Percentiles rank a stretch among this genome's conserved stretches.
phyloP scores from a whole-genome alignment of 2,113 vertebrate genomes.

The Protomyctophum bolini region DNA sequence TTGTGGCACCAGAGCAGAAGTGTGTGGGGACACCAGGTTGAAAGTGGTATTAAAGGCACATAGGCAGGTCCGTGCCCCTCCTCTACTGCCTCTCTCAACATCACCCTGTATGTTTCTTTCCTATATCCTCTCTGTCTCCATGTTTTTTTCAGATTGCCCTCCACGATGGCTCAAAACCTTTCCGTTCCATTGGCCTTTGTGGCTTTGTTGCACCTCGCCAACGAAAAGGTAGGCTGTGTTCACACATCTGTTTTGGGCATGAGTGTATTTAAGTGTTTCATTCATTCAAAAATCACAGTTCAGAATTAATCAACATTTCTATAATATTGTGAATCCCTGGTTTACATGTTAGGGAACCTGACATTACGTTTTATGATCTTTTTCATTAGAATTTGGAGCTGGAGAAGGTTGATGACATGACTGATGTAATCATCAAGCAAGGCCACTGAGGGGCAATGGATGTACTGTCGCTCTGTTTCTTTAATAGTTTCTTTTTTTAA shows the following conservation, averaged over 20 bases:
- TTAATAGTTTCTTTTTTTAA: neutral
- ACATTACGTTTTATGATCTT: neutral
- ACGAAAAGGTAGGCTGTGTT: slow-evolving; percentile 87
- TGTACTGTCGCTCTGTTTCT: neutral
- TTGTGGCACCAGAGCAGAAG: neutral
- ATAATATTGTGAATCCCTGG: too few species aligned
- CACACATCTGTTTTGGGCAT: neutral
- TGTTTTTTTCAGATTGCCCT: slow-evolving; percentile 80
- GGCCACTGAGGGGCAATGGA: slow-evolving; percentile 60
- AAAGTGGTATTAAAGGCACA: neutral
- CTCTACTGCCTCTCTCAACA: too few species aligned
- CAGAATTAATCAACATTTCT: neutral
- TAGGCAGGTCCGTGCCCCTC: neutral
- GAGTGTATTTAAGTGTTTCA: neutral
- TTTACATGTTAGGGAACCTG: neutral
- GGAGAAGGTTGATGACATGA: slow-evolving; percentile 80
- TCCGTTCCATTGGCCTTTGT: slow-evolving; percentile 89
- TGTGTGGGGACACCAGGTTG: neutral
- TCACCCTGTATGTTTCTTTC: neutral
- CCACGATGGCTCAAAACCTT: slow-evolving; percentile 87
- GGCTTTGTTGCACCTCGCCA: slow-evolving; percentile 91
- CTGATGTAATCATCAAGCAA: slow-evolving; percentile 82
- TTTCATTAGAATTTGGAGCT: slow-evolving; percentile 78
- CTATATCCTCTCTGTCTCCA: neutral
- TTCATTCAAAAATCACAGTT: neutral